phyloP scores from a whole-genome alignment of 2,888 invertebrate genomes.

The Gymnocheta viridis region DNA sequence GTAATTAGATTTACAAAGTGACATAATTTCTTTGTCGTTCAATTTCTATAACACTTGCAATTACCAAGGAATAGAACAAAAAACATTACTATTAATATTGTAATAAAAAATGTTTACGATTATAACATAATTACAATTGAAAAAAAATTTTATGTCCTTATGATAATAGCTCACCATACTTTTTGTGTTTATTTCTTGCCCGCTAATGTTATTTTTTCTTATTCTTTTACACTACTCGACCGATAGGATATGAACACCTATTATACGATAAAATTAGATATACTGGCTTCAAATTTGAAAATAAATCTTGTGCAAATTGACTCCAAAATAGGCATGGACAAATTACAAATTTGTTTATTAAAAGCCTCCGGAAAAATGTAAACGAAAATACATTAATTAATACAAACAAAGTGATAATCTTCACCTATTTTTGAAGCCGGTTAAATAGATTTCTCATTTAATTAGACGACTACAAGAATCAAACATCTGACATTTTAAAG shows the following conservation, averaged over 20 bases:
- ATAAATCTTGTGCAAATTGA: no score
- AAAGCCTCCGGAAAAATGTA: no score
- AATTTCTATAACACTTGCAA: background rate
- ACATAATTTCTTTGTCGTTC: background rate
- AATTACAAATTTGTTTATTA: no score
- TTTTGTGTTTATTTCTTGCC: background rate
- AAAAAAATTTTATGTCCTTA: background rate
- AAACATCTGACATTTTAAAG: no score
- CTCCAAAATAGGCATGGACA: no score
- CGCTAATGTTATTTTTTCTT: background rate
- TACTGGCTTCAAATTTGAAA: no score
- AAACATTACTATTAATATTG: slow-evolving; percentile 1
- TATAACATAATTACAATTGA: slow-evolving; percentile 12
- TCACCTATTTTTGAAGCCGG: no score
- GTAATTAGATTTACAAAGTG: slow-evolving; percentile 12
- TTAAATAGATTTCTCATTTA: no score
- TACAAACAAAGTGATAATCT: no score
- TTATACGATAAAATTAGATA: no score
- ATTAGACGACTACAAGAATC: no score
- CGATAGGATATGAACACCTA: background rate
- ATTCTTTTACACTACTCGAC: background rate
- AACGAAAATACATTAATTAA: no score
- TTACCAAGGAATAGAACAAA: background rate
- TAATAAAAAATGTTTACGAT: slow-evolving; percentile 1
- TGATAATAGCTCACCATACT: slow-evolving; percentile 4